Base-by-base conservation (phyloP, 2,113 vertebrate species). In the Cinclus mexicanus region DNA sequence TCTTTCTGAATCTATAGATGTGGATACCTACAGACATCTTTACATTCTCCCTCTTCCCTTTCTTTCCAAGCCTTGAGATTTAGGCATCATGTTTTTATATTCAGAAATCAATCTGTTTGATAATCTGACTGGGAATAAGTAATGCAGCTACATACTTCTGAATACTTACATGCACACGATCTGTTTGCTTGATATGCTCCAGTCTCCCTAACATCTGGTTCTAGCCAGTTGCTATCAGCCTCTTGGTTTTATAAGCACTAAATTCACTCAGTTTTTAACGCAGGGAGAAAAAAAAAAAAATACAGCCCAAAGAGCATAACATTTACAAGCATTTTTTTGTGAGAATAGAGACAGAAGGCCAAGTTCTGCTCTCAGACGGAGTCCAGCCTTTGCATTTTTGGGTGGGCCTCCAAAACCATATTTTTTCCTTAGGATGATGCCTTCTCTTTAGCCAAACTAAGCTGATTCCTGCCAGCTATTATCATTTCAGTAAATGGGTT, bases 161-260 rank as follows among this genome's bases (percentile, higher is more conserved):
- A 95, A 92, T 94, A 92, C 90, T 96, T 97, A 87, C 83, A 82
- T 95, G 95, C 75, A 87, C 94, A 94, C 9, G 67, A 89, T 95
- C 96, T 94, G 87, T 91, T 96, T 93, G 94, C 85, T 94, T 64
- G 93, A 94, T 77, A 75, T 95, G 91, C 95, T 92, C 89, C 93
- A 95, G 93, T 92, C 78, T 87, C 92, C 67, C 87, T 83, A 97
- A 97, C 96, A 97, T 98, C 97, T 98, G 97, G 95, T 94, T 97
- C 95, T 59, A 91, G 93, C 96, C 94, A 89, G 65, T 96, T 95
- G 93, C 91, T 97, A 93, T 97, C 96, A 96, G 61, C 67, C 83
- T 68, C 64, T 87, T 87, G 78, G 93, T 97, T 98, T 97, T 95
- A 98, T 88, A 92, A 95, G 95, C 87, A 96, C 90, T 97, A 95